Conservation (phyloP, 2,797 vertebrate genomes). For the Myotis myotis region DNA sequence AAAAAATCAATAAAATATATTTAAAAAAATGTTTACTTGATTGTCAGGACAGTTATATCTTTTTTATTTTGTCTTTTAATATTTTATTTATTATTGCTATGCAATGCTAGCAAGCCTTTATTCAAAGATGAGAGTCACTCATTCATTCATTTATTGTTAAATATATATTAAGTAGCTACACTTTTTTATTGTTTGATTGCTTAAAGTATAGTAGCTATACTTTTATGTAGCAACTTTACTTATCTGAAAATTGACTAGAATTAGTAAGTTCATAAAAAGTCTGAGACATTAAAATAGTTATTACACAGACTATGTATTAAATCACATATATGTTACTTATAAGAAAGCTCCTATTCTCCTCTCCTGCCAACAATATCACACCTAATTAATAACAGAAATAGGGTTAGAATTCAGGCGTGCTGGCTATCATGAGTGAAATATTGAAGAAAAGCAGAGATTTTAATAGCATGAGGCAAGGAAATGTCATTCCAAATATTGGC, state of each 20-base stretch:
- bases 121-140: background rate
- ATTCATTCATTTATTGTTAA: background rate
- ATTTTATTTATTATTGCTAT: background rate
- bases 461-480: too few relatives aligned
- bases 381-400: too few relatives aligned
- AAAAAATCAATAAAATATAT: too few relatives aligned
- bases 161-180: background rate
- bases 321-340: background rate
- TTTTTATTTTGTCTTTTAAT: background rate
- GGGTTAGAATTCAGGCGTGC: too few relatives aligned
- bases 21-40: background rate
- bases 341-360: background rate
- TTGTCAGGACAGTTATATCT: background rate
- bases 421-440: too few relatives aligned
- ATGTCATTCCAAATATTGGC: too few relatives aligned
- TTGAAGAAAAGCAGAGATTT: too few relatives aligned
- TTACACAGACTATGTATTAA: background rate
- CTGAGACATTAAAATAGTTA: background rate
- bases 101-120: background rate
- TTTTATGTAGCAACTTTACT: background rate
- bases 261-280: background rate
- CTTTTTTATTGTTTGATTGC: background rate
- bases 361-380: too few relatives aligned
- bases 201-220: background rate
- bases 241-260: background rate